These are phyloP conservation scores for Delphinapterus leucas DNA, from an alignment of 2,113 vertebrate genomes.

Conservation along the genomic window DNA sequence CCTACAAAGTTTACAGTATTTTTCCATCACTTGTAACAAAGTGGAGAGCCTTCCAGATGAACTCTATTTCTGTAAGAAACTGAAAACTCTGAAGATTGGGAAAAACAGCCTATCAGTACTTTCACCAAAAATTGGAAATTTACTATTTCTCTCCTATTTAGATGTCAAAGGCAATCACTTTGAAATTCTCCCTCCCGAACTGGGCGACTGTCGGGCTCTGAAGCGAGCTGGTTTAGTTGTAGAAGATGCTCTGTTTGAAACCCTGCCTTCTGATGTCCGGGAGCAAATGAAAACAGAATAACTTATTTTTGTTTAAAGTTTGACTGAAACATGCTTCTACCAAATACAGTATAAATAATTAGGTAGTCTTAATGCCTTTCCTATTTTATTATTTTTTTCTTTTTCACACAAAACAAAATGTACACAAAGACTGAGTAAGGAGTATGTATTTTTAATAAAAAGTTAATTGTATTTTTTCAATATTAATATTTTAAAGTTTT, in stretches of 20 bases:
- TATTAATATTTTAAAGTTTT: conserved; percentile 82
- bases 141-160: conserved; percentile 89
- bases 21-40: conserved; percentile 96
- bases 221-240: conserved; percentile 91
- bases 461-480: conserved; percentile 83
- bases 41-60: conserved; percentile 97
- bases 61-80: conserved; percentile 98
- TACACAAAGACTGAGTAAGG: conserved; percentile 81
- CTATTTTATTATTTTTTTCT: conserved; percentile 71
- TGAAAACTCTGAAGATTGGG: conserved; percentile 96
- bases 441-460: conserved; percentile 85
- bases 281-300: conserved; percentile 96
- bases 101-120: conserved; percentile 94
- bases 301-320: conserved; percentile 76
- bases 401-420: conserved; percentile 77
- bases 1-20: conserved; percentile 97
- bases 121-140: conserved; percentile 96
- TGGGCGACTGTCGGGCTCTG: conserved; percentile 91
- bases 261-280: conserved; percentile 94
- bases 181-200: conserved; percentile 92
- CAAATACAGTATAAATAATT: conserved; percentile 82
- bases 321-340: conserved; percentile 82
- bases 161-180: conserved; percentile 98
- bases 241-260: conserved; percentile 95
- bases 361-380: conserved; percentile 81